Percentiles rank a stretch among this genome's conserved stretches.
Evolutionary conservation across 2,888 invertebrate species (phyloP).

Genomic region (Metopia argyrocephala): DNA sequence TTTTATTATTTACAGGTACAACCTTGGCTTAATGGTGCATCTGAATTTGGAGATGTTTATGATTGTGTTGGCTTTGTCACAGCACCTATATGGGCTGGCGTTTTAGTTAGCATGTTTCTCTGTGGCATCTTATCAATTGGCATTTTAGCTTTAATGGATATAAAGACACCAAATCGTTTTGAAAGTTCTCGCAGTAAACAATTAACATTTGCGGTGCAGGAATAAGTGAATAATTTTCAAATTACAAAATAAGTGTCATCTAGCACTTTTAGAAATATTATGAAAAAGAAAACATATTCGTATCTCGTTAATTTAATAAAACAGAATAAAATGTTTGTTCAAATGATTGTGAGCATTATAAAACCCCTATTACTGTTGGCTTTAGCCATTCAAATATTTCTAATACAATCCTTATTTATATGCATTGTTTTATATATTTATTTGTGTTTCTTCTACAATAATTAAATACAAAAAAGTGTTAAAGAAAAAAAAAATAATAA

Average conservation of each 20-base stretch:
- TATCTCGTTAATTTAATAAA: too few relatives aligned
- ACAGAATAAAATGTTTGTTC: conserved; percentile 69
- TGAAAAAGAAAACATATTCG: too few relatives aligned
- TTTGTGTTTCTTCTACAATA: conserved; percentile 71
- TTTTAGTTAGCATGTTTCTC: conserved; percentile 89
- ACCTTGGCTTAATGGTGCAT: conserved; percentile 79
- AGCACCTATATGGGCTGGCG: conserved; percentile 94
- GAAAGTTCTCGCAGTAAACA: conserved; percentile 97
- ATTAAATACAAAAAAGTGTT: conserved; percentile 15
- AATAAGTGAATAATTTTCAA: conserved; percentile 80
- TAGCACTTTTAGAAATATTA: too few relatives aligned
- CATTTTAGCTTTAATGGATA: conserved; percentile 91
- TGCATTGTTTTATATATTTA: conserved; percentile 73
- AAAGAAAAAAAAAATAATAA: not conserved
- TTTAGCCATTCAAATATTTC: conserved; percentile 73
- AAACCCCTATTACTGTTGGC: conserved; percentile 72
- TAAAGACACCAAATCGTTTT: conserved; percentile 97
- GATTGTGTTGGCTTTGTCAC: conserved; percentile 96
- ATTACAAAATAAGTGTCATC: not conserved
- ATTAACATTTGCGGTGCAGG: conserved; percentile 88
- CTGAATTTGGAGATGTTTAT: conserved; percentile 86
- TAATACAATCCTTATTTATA: conserved; percentile 73
- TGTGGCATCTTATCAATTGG: conserved; percentile 88
- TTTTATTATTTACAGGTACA: conserved; percentile 79
- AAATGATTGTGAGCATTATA: conserved; percentile 68